Percentiles rank a stretch among this genome's conserved stretches.
phyloP scores from a whole-genome alignment of 2,113 vertebrate genomes.

The Entelurus aequoreus region DNA sequence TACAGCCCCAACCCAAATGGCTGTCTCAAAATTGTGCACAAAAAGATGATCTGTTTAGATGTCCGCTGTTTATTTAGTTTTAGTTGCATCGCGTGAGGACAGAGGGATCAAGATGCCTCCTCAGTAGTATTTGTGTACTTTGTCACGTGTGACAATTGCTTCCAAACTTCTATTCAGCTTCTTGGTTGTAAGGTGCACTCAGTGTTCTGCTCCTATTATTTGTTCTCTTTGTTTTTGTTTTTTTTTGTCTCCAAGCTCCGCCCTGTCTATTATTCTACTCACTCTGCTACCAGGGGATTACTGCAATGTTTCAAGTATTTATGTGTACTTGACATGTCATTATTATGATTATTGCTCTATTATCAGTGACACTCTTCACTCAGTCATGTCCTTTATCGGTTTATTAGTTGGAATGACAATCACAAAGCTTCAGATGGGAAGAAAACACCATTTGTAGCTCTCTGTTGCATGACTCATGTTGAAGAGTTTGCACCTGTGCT shows the following conservation, averaged over 20 bases:
- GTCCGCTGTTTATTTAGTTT: slow-evolving; percentile 1
- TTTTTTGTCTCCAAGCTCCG: slow-evolving; percentile 20
- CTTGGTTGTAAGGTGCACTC: slow-evolving; percentile 3
- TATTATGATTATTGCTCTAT: slow-evolving; percentile 23
- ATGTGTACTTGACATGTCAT: slow-evolving; percentile 21
- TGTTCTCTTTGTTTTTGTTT: background rate
- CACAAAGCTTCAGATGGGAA: background rate
- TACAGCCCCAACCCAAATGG: background rate
- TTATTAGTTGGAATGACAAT: background rate
- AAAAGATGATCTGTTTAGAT: background rate
- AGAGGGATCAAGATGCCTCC: background rate
- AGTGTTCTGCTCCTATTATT: slow-evolving; percentile 8
- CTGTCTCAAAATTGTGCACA: background rate
- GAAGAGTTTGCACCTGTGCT: no score
- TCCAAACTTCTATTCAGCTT: slow-evolving; percentile 14
- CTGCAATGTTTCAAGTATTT: slow-evolving; percentile 29
- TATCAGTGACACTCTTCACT: background rate
- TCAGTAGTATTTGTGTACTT: slow-evolving; percentile 9
- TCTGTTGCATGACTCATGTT: background rate
- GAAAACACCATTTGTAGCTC: background rate
- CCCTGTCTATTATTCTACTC: slow-evolving; percentile 8
- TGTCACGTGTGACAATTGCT: slow-evolving; percentile 17
- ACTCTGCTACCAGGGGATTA: slow-evolving; percentile 10
- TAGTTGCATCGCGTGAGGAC: background rate
- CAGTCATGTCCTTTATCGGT: background rate